phyloP scores from a whole-genome alignment of 2,797 vertebrate genomes.

The Cyclopterus lumpus region DNA sequence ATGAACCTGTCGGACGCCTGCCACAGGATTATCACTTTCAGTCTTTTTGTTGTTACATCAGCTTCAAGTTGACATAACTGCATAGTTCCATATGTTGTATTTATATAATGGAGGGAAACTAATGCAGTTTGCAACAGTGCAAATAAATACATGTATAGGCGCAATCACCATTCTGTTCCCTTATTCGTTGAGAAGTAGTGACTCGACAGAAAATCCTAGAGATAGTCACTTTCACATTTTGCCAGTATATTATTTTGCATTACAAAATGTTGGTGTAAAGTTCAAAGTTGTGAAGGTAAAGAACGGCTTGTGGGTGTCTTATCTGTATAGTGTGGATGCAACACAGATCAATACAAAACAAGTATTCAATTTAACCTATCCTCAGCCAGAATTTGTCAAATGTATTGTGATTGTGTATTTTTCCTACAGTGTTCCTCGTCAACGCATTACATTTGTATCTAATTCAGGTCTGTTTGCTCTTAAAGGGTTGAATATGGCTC shows the following conservation, averaged over 20 bases:
- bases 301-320: neutral
- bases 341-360: neutral
- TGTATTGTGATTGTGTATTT: neutral
- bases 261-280: too few species aligned
- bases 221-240: neutral
- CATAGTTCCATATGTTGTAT: too few species aligned
- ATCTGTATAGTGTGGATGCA: slow-evolving; percentile 1
- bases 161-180: too few species aligned
- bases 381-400: neutral
- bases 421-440: neutral
- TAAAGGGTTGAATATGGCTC: slow-evolving; percentile 69
- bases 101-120: too few species aligned
- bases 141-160: too few species aligned
- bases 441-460: neutral
- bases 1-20: neutral
- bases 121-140: too few species aligned
- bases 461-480: slow-evolving; percentile 43
- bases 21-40: too few species aligned
- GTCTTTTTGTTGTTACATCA: too few species aligned
- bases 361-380: neutral
- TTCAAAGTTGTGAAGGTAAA: neutral
- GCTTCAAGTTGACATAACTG: too few species aligned
- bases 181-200: too few species aligned
- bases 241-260: neutral
- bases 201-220: too few species aligned